phyloP scores from a whole-genome alignment of 2,888 invertebrate species.

The Xestia ashworthii region DNA sequence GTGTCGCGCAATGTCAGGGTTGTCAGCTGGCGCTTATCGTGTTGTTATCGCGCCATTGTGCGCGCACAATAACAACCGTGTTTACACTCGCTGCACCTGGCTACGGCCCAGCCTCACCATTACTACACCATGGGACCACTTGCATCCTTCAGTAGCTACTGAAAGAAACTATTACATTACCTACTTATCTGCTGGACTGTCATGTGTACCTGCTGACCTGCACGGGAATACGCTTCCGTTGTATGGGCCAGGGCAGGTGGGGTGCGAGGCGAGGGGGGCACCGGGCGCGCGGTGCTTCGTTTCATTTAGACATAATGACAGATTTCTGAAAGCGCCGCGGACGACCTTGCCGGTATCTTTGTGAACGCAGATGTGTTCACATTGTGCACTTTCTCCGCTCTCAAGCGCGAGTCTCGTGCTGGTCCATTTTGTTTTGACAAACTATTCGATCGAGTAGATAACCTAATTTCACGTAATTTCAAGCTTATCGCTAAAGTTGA shows the following conservation, averaged over 20 bases:
- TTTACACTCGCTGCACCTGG: slow-evolving; percentile 67
- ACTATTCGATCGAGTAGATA: slow-evolving; percentile 22
- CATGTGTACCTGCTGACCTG: background rate
- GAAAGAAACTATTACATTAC: background rate
- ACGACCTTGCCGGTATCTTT: slow-evolving; percentile 67
- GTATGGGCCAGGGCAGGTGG: background rate
- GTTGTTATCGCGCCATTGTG: slow-evolving; percentile 71
- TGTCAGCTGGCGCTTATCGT: slow-evolving; percentile 67
- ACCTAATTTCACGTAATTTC: slow-evolving; percentile 7
- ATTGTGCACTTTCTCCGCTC: slow-evolving; percentile 63
- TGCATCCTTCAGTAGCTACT: background rate
- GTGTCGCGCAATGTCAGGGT: slow-evolving; percentile 58
- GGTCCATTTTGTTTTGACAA: slow-evolving; percentile 56
- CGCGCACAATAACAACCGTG: slow-evolving; percentile 66
- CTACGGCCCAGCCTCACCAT: background rate
- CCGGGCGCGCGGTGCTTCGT: background rate
- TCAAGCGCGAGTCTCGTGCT: slow-evolving; percentile 23
- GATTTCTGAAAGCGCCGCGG: slow-evolving; percentile 66
- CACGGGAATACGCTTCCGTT: background rate
- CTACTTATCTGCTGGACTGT: no score
- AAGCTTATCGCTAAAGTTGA: background rate
- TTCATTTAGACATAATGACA: slow-evolving; percentile 46
- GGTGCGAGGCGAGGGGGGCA: background rate
- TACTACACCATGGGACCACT: background rate
- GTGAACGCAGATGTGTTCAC: slow-evolving; percentile 60